These are phyloP conservation scores for Melieria picta DNA, from an alignment of 2,888 invertebrate genomes.

Conservation along the genomic window DNA sequence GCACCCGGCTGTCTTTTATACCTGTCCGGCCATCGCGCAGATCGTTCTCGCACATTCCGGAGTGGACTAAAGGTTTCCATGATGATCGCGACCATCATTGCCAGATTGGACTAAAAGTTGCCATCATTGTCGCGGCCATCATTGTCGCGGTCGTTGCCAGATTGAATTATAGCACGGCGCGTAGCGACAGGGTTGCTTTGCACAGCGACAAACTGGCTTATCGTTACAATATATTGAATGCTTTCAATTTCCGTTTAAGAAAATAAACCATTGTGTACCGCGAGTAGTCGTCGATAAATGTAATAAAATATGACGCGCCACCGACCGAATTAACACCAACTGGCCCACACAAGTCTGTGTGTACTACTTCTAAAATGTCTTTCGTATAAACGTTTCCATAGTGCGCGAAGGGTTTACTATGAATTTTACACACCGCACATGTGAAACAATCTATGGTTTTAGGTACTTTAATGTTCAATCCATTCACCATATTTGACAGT, in stretches of 20 bases:
- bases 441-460: slow-evolving; percentile 1
- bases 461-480: slow-evolving; percentile 14
- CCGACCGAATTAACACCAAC: slow-evolving; percentile 9
- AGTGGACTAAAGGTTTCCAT: too few relatives aligned
- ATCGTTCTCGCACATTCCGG: too few relatives aligned
- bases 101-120: too few relatives aligned
- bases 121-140: too few relatives aligned
- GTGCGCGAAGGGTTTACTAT: background rate
- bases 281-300: slow-evolving; percentile 9
- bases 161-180: too few relatives aligned
- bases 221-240: background rate
- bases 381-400: slow-evolving; percentile 12
- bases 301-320: slow-evolving; percentile 11
- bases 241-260: background rate
- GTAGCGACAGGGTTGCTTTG: too few relatives aligned
- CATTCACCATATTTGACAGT: slow-evolving; percentile 24
- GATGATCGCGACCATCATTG: too few relatives aligned
- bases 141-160: too few relatives aligned
- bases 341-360: slow-evolving; percentile 21
- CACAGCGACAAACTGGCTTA: too few relatives aligned
- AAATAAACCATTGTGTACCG: slow-evolving; percentile 7
- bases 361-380: slow-evolving; percentile 6
- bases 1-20: too few relatives aligned
- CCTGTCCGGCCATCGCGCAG: too few relatives aligned
- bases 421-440: slow-evolving; percentile 20